Conservation (phyloP, 2,888 invertebrate species). For the Zaprionus obscuricornis region DNA sequence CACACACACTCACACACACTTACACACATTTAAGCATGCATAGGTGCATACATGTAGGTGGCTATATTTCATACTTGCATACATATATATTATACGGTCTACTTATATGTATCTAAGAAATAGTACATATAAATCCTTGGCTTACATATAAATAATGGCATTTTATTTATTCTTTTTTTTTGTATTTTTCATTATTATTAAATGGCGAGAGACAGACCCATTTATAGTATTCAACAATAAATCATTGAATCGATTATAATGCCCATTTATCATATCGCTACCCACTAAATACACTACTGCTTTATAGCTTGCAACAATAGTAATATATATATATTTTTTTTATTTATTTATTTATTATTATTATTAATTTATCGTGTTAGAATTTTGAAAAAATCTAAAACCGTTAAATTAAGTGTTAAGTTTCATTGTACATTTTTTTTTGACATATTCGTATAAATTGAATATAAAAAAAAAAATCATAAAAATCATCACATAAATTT, state of each 20-base stretch:
- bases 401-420: too few relatives aligned
- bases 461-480: too few relatives aligned
- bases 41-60: conserved; percentile 1
- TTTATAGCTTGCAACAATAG: too few relatives aligned
- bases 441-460: too few relatives aligned
- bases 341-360: too few relatives aligned
- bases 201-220: conserved; percentile 52
- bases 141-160: conserved; percentile 61
- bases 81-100: not conserved
- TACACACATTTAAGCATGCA: not conserved
- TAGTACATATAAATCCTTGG: conserved; percentile 55
- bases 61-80: not conserved
- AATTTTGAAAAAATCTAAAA: too few relatives aligned
- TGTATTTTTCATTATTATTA: conserved; percentile 42
- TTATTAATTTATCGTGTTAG: too few relatives aligned
- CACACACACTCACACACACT: not conserved
- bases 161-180: conserved; percentile 21
- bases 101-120: not conserved
- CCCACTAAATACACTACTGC: conserved; percentile 12
- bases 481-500: too few relatives aligned
- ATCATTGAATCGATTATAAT: conserved; percentile 67
- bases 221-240: conserved; percentile 66
- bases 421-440: too few relatives aligned
- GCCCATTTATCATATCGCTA: conserved; percentile 59
- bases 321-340: too few relatives aligned